phyloP scores from a whole-genome alignment of 2,888 invertebrate genomes.

The Nymphalis urticae region DNA sequence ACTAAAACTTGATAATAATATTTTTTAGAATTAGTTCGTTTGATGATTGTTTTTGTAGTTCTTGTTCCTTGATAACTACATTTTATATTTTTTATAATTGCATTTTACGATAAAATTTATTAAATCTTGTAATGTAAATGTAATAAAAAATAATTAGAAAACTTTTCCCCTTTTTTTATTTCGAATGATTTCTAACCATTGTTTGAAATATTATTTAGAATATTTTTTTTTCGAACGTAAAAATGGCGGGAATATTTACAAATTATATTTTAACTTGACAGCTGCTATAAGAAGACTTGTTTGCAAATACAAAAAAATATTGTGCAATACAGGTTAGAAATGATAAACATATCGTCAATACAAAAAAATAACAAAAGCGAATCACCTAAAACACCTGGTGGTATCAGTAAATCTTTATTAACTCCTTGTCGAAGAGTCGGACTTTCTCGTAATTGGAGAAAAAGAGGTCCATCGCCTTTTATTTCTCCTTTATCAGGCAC shows the following conservation, averaged over 20 bases:
- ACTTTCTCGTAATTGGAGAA: slow-evolving; percentile 73
- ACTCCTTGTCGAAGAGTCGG: slow-evolving; percentile 80
- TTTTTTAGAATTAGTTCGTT: no score
- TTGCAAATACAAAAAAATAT: slow-evolving; percentile 6
- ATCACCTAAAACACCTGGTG: slow-evolving; percentile 74
- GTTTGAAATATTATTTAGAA: not conserved
- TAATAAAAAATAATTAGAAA: not conserved
- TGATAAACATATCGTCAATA: slow-evolving; percentile 58
- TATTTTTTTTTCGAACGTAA: not conserved
- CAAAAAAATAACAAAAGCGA: slow-evolving; percentile 51
- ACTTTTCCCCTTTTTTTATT: not conserved
- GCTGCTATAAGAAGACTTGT: not conserved
- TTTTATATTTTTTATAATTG: no score
- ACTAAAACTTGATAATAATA: no score
- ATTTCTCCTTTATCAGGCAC: slow-evolving; percentile 59
- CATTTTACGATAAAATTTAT: no score
- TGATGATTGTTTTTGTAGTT: no score
- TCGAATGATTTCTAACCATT: no score
- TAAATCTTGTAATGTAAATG: no score
- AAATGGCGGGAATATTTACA: slow-evolving; percentile 29
- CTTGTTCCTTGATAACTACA: not conserved
- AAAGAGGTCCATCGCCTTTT: slow-evolving; percentile 64
- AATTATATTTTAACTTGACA: slow-evolving; percentile 33
- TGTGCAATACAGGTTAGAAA: slow-evolving; percentile 34
- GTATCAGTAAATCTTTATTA: slow-evolving; percentile 76